Evolutionary conservation across 2,888 invertebrate species (phyloP), one percentile per base, ranked within the genome.

Genomic region (Vanessa cardui): DNA sequence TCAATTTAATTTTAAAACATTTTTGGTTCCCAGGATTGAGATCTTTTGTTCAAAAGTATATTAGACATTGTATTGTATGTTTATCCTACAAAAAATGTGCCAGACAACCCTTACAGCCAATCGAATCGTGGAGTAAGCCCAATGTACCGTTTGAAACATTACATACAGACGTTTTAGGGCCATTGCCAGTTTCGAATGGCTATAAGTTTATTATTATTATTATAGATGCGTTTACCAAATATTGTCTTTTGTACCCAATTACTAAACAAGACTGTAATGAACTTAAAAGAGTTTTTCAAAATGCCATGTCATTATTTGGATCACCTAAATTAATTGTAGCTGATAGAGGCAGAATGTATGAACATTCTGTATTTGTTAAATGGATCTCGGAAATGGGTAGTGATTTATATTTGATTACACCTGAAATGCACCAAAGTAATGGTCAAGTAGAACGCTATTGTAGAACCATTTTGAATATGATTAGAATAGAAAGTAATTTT

Each of bases 71-170:
- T 20, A 0, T 67, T 1, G 26, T 64, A 3, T 76, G 73, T 39
- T 26, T 76, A 0, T 63, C 73, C 1, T 16, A 72, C 0, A 75
- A 76, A 58, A 20, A 64, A 21, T 64, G 73, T 7, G 72, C 74
- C 9, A 26, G 74, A 4, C 66, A 70, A 9, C 68, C 72, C 33
- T 63, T 26, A 12, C 72, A 70, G 61, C 62, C 61, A 21, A 75
- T 77, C 26, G 58, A 46, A 7, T 76, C 73, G 15, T 76, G 77
- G 72, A 59, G 68, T 16, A 76, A 74, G 31, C 69, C 69, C 7
- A 67, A 72, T n/a, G 5, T 16, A 6, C 77, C 72, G 20, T 79
- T 75, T 63, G 18, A 73, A 6, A 52, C 68, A 18, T 45, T 71
- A 2, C 69, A 72, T 20, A 12, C 52, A 1, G 71, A 72, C 44